Percentiles rank a stretch among this genome's conserved stretches.
Conservation (phyloP, 2,888 invertebrate genomes). For the Harpagoxenus sublaevis region DNA sequence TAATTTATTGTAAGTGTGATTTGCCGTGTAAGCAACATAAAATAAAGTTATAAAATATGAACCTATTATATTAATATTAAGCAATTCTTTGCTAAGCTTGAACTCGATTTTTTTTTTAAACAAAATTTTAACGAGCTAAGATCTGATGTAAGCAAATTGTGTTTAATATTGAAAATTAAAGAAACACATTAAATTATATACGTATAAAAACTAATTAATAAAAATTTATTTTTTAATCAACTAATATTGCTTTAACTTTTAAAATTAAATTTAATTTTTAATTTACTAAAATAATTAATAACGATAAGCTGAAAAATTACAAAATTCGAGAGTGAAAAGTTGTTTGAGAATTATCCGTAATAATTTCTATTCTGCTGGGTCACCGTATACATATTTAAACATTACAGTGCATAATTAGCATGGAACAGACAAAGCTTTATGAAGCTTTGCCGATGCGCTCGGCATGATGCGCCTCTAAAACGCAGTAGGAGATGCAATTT, state of each 20-base stretch:
- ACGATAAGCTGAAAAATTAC: not conserved
- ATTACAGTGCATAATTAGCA: slow-evolving; percentile 1
- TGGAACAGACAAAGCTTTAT: slow-evolving; percentile 21
- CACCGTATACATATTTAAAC: not conserved
- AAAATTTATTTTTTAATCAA: not conserved
- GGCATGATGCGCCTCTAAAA: slow-evolving; percentile 48
- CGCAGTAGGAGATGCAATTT: slow-evolving; percentile 73
- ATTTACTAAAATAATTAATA: slow-evolving; percentile 14
- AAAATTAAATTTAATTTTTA: not conserved
- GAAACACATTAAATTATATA: not conserved
- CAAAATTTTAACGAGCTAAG: not conserved
- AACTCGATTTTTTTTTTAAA: not conserved
- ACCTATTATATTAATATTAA: not conserved
- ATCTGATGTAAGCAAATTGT: not conserved
- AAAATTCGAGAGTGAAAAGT: not conserved
- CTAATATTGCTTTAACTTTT: not conserved
- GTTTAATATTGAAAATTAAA: not conserved
- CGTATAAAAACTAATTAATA: not conserved
- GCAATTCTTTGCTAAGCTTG: not conserved
- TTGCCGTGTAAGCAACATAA: not conserved
- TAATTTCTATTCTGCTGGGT: not conserved
- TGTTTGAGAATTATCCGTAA: too few species aligned
- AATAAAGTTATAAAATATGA: not conserved
- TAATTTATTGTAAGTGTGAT: not conserved
- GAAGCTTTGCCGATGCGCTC: slow-evolving; percentile 27